phyloP scores from a whole-genome alignment of 2,888 invertebrate genomes.

The Perdita meconis region DNA sequence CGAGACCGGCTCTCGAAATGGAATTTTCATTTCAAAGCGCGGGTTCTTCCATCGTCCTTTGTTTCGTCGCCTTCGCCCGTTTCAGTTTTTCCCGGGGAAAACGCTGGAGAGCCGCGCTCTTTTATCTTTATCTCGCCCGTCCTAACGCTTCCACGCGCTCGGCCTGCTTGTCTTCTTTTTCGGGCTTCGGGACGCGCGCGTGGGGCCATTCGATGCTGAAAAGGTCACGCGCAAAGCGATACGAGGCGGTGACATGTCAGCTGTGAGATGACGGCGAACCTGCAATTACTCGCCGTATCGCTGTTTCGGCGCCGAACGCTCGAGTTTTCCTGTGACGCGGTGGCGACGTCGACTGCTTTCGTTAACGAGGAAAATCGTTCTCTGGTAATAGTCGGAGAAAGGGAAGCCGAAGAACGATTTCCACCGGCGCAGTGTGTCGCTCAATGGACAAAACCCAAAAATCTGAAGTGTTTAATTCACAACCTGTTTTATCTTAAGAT shows the following conservation, averaged over 20 bases:
- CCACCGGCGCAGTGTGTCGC: too few relatives aligned
- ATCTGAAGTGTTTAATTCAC: too few relatives aligned
- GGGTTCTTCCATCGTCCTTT: constrained; percentile 6
- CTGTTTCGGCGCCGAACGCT: constrained; percentile 39
- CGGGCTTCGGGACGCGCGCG: constrained; percentile 5
- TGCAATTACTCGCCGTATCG: constrained; percentile 32
- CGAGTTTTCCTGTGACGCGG: constrained; percentile 38
- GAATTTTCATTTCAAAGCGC: constrained; percentile 54
- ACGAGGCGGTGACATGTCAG: constrained; percentile 31
- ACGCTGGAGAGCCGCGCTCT: constrained; percentile 7
- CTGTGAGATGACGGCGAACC: neutral
- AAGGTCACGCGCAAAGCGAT: constrained; percentile 46
- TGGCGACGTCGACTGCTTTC: constrained; percentile 31
- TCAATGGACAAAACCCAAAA: too few relatives aligned
- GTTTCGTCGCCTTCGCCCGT: constrained; percentile 25
- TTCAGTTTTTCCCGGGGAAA: constrained; percentile 29
- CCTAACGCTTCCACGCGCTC: constrained; percentile 6
- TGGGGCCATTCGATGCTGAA: constrained; percentile 14
- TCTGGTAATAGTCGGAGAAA: constrained; percentile 60
- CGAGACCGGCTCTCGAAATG: constrained; percentile 45
- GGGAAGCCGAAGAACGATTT: too few relatives aligned
- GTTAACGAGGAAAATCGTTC: constrained; percentile 63
- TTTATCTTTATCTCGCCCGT: constrained; percentile 20
- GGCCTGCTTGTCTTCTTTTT: neutral
- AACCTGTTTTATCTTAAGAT: too few relatives aligned